Evolutionary conservation across 2,797 vertebrate genomes (phyloP).

Genomic region (Pachyuromys duprasi): DNA sequence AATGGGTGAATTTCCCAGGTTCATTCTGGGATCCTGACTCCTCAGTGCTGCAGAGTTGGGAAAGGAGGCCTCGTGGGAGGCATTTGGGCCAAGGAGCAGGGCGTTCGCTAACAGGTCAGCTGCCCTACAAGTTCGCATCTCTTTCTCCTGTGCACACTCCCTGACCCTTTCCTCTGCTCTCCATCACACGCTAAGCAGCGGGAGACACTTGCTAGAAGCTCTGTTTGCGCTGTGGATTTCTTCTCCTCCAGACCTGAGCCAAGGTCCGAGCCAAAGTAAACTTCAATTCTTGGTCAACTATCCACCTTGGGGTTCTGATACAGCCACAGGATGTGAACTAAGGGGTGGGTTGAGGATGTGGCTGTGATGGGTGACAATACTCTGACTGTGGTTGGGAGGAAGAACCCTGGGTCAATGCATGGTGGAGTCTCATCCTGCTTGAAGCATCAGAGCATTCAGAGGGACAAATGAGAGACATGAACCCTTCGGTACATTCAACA

Average conservation of each 20-base stretch:
- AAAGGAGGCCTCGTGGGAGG: background rate
- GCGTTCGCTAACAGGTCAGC: no score
- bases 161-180: background rate
- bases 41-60: no score
- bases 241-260: no score
- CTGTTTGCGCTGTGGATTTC: background rate
- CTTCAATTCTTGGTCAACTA: background rate
- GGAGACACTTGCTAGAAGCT: background rate
- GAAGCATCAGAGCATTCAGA: background rate
- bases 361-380: accelerated
- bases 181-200: background rate
- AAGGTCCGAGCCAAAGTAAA: background rate
- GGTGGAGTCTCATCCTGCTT: background rate
- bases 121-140: background rate
- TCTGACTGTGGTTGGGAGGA: no score
- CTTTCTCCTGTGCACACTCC: background rate
- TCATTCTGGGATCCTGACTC: background rate
- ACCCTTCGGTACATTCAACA: background rate
- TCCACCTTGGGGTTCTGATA: background rate
- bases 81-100: background rate
- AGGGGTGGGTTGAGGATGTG: background rate
- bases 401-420: accelerated
- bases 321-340: background rate
- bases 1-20: background rate
- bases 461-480: background rate